phyloP scores from a whole-genome alignment of 1,140 invertebrate genomes.

The Leucophenga varia region DNA sequence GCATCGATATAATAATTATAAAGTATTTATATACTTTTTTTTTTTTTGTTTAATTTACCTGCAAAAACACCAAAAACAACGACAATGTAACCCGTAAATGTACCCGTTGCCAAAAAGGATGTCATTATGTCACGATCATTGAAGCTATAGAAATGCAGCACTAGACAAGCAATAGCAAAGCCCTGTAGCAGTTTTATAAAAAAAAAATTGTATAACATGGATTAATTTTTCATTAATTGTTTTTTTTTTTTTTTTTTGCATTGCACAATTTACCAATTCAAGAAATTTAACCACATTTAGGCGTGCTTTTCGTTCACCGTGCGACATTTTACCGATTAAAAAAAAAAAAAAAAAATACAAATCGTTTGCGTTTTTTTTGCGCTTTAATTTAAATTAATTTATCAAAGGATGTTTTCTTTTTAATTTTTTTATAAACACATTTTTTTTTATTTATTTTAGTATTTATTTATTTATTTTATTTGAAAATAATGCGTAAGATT shows the following conservation, averaged over 20 bases:
- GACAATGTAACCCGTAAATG: constrained; percentile 50
- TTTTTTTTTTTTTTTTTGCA: neutral
- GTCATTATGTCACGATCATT: constrained; percentile 55
- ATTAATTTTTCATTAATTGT: too few relatives aligned
- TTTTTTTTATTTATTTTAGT: too few relatives aligned
- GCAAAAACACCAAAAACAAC: constrained; percentile 49
- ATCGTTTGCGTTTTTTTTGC: neutral
- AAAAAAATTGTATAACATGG: constrained; percentile 9
- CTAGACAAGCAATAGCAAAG: constrained; percentile 45
- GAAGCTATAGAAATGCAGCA: constrained; percentile 52
- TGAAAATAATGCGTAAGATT: too few relatives aligned
- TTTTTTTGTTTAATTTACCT: too few relatives aligned
- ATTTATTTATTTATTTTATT: too few relatives aligned
- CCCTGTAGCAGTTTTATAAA: too few relatives aligned
- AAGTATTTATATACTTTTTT: too few relatives aligned
- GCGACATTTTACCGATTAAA: constrained; percentile 40
- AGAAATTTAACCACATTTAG: constrained; percentile 51
- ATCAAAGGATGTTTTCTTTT: too few relatives aligned
- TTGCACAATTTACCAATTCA: constrained; percentile 42
- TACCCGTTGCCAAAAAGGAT: constrained; percentile 50
- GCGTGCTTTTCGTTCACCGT: constrained; percentile 45
- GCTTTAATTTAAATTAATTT: too few relatives aligned
- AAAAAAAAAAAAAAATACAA: too few relatives aligned
- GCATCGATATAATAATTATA: too few relatives aligned
- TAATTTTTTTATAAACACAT: too few relatives aligned